Conservation (phyloP, 2,797 vertebrate genomes). For the Myoxocephalus aenaeus region DNA sequence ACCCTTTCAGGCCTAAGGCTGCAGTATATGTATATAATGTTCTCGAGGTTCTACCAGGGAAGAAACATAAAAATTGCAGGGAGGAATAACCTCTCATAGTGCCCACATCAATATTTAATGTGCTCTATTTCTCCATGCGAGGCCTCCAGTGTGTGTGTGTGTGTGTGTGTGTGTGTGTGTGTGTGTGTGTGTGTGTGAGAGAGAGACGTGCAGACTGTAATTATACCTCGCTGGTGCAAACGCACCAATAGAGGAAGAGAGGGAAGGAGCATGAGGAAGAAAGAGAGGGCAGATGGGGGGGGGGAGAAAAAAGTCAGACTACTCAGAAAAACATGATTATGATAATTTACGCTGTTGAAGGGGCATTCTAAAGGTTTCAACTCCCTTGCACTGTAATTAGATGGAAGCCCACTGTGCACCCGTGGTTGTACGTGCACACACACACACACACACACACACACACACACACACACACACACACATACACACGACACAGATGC, state of each 20-base stretch:
- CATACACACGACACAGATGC: too few relatives aligned
- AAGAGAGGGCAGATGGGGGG: constrained; percentile 39
- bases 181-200: constrained; percentile 33
- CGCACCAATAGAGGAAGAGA: constrained; percentile 52
- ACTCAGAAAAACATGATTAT: constrained; percentile 67
- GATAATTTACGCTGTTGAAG: constrained; percentile 63
- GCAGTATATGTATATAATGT: constrained; percentile 47
- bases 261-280: constrained; percentile 41
- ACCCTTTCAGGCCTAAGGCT: constrained; percentile 33
- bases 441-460: background rate
- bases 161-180: constrained; percentile 27
- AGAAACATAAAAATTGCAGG: constrained; percentile 78
- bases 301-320: constrained; percentile 34
- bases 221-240: constrained; percentile 64
- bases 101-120: constrained; percentile 80
- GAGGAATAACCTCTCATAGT: constrained; percentile 81
- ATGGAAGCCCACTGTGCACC: constrained; percentile 16
- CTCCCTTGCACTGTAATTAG: constrained; percentile 62
- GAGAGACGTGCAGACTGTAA: constrained; percentile 54
- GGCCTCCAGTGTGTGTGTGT: constrained; percentile 38
- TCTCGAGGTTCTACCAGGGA: constrained; percentile 53
- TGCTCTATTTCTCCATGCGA: constrained; percentile 68
- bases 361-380: constrained; percentile 63
- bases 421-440: background rate
- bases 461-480: too few relatives aligned